Conservation (phyloP, 2,113 vertebrate species). For the Tichodroma muraria region DNA sequence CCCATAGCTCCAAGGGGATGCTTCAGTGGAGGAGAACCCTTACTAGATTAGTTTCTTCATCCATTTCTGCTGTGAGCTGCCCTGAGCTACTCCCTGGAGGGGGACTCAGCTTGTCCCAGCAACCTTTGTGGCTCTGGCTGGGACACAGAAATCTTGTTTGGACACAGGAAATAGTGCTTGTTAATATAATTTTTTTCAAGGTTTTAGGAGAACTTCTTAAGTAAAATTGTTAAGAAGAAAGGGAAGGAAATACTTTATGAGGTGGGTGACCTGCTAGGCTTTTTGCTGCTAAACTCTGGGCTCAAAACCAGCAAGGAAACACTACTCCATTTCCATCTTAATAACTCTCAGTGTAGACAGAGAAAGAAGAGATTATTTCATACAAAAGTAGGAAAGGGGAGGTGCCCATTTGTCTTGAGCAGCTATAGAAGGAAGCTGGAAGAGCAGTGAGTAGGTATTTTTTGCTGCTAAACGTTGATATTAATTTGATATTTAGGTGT, state of each 20-base stretch:
- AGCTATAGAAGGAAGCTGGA: not conserved
- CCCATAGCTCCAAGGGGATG: not conserved
- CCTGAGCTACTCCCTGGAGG: not conserved
- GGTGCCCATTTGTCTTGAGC: not conserved
- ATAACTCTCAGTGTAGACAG: fast-evolving
- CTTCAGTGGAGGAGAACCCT: not conserved
- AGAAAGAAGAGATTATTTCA: not conserved
- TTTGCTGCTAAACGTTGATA: not conserved
- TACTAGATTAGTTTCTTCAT: not conserved
- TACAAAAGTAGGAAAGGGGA: not conserved
- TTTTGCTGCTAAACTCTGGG: not conserved
- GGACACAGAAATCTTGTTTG: not conserved
- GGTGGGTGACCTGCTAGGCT: fast-evolving
- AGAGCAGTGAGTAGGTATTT: not conserved
- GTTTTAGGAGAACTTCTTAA: not conserved
- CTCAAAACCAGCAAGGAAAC: not conserved
- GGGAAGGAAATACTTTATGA: not conserved
- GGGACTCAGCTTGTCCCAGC: not conserved
- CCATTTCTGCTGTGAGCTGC: not conserved
- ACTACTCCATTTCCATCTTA: not conserved
- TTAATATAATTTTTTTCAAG: not conserved
- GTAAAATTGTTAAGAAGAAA: not conserved
- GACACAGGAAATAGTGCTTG: not conserved
- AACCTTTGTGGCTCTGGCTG: not conserved
- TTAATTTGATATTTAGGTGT: not conserved